A percentile compares a stretch with the other conserved stretches of the same genome.
phyloP scores from a whole-genome alignment of 2,113 vertebrate species.

The Rhineura floridana region DNA sequence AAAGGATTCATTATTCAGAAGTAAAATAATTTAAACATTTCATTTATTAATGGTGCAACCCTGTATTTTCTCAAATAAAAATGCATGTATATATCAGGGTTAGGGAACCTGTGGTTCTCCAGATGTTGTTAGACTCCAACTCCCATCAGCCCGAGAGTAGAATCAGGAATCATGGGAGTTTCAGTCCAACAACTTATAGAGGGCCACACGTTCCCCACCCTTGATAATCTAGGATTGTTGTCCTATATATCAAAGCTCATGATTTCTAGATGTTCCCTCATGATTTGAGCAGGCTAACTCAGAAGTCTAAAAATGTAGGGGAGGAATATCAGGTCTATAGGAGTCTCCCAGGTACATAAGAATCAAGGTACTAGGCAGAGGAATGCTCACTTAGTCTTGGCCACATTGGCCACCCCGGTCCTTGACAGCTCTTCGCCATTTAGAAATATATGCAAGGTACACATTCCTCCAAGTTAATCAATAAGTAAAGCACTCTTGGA shows the following conservation, averaged over 20 bases:
- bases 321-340: neutral
- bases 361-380: neutral
- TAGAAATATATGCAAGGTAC: conserved; percentile 47
- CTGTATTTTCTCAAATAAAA: neutral
- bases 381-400: neutral
- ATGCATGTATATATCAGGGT: neutral
- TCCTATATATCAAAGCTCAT: neutral
- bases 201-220: too few relatives aligned
- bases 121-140: too few relatives aligned
- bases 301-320: neutral
- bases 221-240: neutral
- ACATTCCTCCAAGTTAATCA: conserved; percentile 66
- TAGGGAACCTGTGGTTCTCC: too few relatives aligned
- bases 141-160: too few relatives aligned
- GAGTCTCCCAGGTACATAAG: neutral
- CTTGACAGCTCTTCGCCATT: conserved; percentile 22
- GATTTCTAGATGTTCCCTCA: neutral
- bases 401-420: neutral
- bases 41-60: neutral
- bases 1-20: neutral
- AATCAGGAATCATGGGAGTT: too few relatives aligned
- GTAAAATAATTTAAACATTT: neutral
- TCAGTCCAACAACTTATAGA: too few relatives aligned
- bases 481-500: conserved; percentile 56
- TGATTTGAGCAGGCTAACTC: neutral